Conservation (phyloP, 2,113 vertebrate species). For the Polyodon spathula region DNA sequence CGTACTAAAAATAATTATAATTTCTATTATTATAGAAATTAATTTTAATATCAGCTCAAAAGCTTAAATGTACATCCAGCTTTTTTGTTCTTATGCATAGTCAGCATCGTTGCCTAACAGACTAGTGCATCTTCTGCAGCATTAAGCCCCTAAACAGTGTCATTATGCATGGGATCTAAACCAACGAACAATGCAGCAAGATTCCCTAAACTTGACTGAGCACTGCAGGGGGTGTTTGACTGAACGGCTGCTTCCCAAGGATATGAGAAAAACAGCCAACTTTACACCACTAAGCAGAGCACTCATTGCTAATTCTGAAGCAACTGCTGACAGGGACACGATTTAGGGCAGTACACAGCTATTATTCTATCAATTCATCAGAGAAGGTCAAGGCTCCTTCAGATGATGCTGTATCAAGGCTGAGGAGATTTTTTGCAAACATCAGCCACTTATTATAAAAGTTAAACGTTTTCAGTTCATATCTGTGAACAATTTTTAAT, state of each 20-base stretch:
- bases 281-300: slow-evolving; percentile 32
- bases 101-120: slow-evolving; percentile 3
- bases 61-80: neutral
- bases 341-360: slow-evolving; percentile 4
- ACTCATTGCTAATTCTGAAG: slow-evolving; percentile 11
- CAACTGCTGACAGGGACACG: slow-evolving; percentile 3
- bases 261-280: slow-evolving; percentile 26
- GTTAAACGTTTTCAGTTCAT: too few relatives aligned
- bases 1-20: too few relatives aligned
- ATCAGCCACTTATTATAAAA: too few relatives aligned
- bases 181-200: slow-evolving; percentile 10
- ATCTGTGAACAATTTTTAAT: too few relatives aligned
- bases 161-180: slow-evolving; percentile 15
- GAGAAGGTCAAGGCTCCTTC: neutral
- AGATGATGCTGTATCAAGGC: neutral
- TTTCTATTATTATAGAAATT: too few relatives aligned
- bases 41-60: neutral
- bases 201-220: slow-evolving; percentile 25
- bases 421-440: too few relatives aligned
- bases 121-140: slow-evolving; percentile 23
- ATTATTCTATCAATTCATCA: neutral
- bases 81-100: slow-evolving; percentile 5
- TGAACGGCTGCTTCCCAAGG: slow-evolving; percentile 17
- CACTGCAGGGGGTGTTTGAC: slow-evolving; percentile 29
- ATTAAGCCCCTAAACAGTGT: slow-evolving; percentile 31